Conservation (phyloP, 1,140 invertebrate genomes). For the Drosophila mayri region DNA sequence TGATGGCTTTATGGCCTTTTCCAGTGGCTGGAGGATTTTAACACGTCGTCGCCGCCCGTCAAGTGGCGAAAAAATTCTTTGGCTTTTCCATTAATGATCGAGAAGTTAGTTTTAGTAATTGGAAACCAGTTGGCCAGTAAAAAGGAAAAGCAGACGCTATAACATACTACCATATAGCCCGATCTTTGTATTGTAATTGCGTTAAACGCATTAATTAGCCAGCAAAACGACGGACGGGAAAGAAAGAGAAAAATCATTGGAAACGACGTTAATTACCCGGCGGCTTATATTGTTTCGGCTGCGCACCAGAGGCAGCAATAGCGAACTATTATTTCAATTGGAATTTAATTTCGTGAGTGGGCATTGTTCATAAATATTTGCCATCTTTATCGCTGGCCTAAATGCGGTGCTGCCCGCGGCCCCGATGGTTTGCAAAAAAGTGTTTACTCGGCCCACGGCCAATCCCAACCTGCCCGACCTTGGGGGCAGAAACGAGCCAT, state of each 20-base stretch:
- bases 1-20: constrained; percentile 61
- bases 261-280: constrained; percentile 59
- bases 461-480: constrained; percentile 48
- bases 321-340: constrained; percentile 69
- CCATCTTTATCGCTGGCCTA: constrained; percentile 23
- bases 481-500: constrained; percentile 40
- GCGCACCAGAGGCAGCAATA: constrained; percentile 20
- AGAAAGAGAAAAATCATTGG: constrained; percentile 65
- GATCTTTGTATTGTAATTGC: constrained; percentile 55
- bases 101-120: constrained; percentile 54
- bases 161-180: constrained; percentile 8
- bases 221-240: constrained; percentile 43
- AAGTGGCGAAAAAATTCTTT: constrained; percentile 40
- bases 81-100: constrained; percentile 46
- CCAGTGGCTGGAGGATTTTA: constrained; percentile 48
- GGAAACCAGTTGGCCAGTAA: constrained; percentile 58
- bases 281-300: constrained; percentile 50
- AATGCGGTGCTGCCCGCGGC: constrained; percentile 12
- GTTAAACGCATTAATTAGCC: constrained; percentile 68
- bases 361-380: constrained; percentile 46
- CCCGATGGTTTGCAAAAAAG: constrained; percentile 29
- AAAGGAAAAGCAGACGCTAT: constrained; percentile 38
- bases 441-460: constrained; percentile 31
- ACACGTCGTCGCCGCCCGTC: constrained; percentile 39
- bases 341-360: constrained; percentile 58